These are phyloP conservation scores for Rissa tridactyla DNA, from an alignment of 2,113 vertebrate species.

Conservation along the genomic window DNA sequence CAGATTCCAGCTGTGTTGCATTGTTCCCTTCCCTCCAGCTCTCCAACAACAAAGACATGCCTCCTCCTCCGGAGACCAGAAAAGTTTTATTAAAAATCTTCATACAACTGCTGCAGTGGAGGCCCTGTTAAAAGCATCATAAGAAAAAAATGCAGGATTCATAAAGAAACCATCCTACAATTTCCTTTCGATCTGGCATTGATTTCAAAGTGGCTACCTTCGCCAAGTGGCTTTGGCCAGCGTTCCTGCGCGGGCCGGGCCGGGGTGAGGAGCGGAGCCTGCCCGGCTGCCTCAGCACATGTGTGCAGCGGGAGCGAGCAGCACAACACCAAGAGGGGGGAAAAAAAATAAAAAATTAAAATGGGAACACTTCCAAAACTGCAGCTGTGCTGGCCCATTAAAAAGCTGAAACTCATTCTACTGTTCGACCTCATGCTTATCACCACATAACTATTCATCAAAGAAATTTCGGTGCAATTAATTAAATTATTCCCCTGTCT, in stretches of 20 bases:
- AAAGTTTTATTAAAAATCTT: constrained; percentile 81
- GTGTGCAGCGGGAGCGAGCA: background rate
- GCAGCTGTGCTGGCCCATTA: constrained; percentile 84
- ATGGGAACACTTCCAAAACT: constrained; percentile 79
- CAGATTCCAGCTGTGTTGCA: constrained; percentile 72
- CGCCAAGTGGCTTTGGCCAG: constrained; percentile 51
- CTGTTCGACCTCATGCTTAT: constrained; percentile 86
- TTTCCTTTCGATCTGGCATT: constrained; percentile 76
- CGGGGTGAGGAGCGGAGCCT: background rate
- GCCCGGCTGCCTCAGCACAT: background rate
- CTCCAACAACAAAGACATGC: constrained; percentile 77
- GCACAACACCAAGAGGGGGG: background rate
- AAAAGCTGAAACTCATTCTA: constrained; percentile 82
- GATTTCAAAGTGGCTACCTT: constrained; percentile 72
- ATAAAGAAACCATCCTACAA: constrained; percentile 70
- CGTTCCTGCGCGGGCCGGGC: background rate
- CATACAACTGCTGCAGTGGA: constrained; percentile 69
- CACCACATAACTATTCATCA: constrained; percentile 93
- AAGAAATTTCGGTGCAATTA: constrained; percentile 96
- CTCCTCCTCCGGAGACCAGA: constrained; percentile 75
- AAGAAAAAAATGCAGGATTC: constrained; percentile 60
- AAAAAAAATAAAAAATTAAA: background rate
- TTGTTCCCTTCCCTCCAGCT: constrained; percentile 73
- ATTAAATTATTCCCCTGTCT: constrained; percentile 95
- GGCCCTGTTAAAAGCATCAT: constrained; percentile 67